Evolutionary conservation across 2,888 invertebrate species (phyloP).

Genomic region (Hyles lineata): DNA sequence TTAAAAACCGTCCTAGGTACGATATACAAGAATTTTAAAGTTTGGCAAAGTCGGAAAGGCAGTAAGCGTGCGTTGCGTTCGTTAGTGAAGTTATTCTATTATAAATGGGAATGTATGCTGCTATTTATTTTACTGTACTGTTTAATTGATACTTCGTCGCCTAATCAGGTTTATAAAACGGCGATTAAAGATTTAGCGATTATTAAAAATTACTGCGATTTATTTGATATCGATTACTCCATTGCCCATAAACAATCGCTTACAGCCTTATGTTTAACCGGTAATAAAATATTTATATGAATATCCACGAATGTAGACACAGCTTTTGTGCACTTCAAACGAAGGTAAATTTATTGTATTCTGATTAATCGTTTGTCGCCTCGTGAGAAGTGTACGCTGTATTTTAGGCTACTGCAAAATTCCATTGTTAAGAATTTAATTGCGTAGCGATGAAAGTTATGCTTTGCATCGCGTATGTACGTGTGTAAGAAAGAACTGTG

Average conservation of each 20-base stretch:
- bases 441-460: constrained; percentile 13
- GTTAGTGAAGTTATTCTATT: not conserved
- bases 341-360: constrained; percentile 21
- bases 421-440: constrained; percentile 19
- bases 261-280: too few relatives aligned
- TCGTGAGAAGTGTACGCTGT: not conserved
- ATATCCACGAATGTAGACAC: constrained; percentile 23
- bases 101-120: not conserved
- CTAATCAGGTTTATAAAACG: not conserved
- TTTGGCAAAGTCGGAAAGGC: not conserved
- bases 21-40: not conserved
- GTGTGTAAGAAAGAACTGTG: constrained; percentile 25
- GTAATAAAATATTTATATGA: not conserved
- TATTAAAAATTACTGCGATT: too few relatives aligned
- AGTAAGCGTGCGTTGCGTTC: not conserved
- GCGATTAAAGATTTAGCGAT: not conserved
- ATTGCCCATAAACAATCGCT: too few relatives aligned
- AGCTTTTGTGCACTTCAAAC: constrained; percentile 6
- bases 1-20: not conserved
- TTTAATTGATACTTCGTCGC: not conserved
- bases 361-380: not conserved
- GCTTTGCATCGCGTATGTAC: constrained; percentile 8
- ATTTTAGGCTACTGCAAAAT: constrained; percentile 24
- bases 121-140: not conserved
- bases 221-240: too few relatives aligned